Conservation (phyloP, 1,140 invertebrate species). For the Liolophura sinensis region DNA sequence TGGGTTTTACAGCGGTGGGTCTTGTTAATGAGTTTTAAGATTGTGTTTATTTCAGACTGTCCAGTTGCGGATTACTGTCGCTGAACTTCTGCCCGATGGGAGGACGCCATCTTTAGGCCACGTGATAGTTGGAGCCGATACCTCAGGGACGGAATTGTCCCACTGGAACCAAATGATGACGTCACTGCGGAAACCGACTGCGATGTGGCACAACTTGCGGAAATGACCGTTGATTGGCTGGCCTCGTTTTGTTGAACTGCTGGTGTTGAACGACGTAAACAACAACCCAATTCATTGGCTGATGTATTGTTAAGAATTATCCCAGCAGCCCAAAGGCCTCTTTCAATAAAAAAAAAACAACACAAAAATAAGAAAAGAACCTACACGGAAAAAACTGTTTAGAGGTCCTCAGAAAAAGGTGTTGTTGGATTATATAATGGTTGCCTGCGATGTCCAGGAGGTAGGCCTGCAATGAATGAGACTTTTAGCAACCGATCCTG, state of each 20-base stretch:
- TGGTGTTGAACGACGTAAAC: conserved; percentile 2
- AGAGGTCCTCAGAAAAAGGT: too few species aligned
- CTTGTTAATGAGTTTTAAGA: neutral
- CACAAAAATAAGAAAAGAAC: neutral
- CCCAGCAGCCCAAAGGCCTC: neutral
- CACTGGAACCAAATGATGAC: conserved; percentile 91
- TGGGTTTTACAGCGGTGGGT: neutral
- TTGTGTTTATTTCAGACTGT: conserved; percentile 40
- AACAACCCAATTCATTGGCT: neutral
- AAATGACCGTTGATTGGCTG: conserved; percentile 30
- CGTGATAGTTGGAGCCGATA: conserved; percentile 77
- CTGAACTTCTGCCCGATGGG: conserved; percentile 86
- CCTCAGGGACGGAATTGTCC: conserved; percentile 80
- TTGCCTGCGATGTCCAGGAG: too few species aligned
- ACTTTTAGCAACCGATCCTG: too few species aligned
- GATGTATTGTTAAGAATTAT: neutral
- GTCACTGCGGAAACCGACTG: conserved; percentile 81
- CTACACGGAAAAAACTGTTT: too few species aligned
- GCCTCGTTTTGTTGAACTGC: neutral
- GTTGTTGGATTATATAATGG: too few species aligned
- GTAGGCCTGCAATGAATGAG: too few species aligned
- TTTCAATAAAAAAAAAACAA: neutral
- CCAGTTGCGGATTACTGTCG: conserved; percentile 72
- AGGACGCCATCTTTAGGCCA: conserved; percentile 84
- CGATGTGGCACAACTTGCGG: conserved; percentile 80